These are phyloP conservation scores for Hippotragus niger DNA, from an alignment of 2,113 vertebrate genomes.

Conservation along the genomic window DNA sequence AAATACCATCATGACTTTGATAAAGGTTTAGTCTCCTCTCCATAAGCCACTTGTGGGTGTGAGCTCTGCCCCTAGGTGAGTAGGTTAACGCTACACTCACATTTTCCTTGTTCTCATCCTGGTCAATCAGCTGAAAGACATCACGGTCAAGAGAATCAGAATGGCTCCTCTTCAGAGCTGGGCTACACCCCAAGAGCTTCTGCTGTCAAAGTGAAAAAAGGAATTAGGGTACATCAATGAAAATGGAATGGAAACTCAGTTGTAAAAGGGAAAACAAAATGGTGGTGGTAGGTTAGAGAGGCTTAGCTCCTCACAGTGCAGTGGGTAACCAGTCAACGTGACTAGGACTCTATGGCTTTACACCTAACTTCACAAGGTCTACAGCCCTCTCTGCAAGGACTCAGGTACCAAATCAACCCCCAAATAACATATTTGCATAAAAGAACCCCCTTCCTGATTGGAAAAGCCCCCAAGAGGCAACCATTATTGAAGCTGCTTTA, in stretches of 20 bases:
- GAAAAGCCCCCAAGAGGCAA: neutral
- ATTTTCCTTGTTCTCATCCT: conserved; percentile 91
- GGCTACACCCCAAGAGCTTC: conserved; percentile 88
- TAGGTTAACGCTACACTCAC: conserved; percentile 67
- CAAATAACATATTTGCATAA: neutral
- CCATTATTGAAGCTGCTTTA: neutral
- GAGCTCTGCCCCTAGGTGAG: neutral
- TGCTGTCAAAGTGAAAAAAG: conserved; percentile 73
- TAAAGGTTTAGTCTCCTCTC: neutral
- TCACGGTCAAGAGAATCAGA: conserved; percentile 80
- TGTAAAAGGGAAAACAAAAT: neutral
- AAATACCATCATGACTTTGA: neutral
- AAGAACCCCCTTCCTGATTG: neutral
- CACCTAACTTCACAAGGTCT: neutral
- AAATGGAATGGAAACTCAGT: neutral
- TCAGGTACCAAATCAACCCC: neutral
- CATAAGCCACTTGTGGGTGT: neutral
- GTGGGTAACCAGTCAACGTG: neutral
- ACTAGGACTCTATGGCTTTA: neutral
- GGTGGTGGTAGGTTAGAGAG: too few species aligned
- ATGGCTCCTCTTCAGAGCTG: conserved; percentile 86
- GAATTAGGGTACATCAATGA: neutral
- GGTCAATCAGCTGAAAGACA: conserved; percentile 78
- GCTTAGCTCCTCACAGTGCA: neutral
- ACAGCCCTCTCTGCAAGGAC: neutral